phyloP scores from a whole-genome alignment of 2,888 invertebrate species.

The Andrena fulva region DNA sequence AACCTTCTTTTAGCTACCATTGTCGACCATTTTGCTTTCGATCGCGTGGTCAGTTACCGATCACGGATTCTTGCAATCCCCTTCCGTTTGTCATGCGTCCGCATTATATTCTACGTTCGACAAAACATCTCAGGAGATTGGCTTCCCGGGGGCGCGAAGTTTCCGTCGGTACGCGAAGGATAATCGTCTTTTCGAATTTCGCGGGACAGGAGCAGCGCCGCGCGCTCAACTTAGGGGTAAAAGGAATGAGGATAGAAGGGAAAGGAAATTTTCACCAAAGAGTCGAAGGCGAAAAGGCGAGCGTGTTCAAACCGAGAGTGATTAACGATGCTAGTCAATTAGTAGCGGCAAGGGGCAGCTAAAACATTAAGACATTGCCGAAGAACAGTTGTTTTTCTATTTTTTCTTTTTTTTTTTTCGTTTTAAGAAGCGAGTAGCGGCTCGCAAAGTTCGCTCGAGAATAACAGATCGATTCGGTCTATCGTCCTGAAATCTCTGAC shows the following conservation, averaged over 20 bases:
- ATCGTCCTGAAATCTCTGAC: neutral
- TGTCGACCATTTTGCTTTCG: too few species aligned
- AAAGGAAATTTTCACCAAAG: conserved; percentile 45
- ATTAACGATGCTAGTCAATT: conserved; percentile 85
- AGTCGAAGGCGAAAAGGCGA: conserved; percentile 54
- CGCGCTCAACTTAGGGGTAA: neutral
- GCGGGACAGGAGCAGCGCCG: neutral
- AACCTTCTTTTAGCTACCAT: too few species aligned
- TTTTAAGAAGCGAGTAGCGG: conserved; percentile 1
- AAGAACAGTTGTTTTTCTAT: conserved; percentile 14
- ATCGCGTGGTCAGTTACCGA: too few species aligned
- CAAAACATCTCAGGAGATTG: too few species aligned
- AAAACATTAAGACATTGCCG: conserved; percentile 59
- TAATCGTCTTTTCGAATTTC: neutral
- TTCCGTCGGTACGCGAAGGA: neutral
- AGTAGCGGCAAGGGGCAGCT: conserved; percentile 76
- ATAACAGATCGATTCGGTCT: conserved; percentile 8
- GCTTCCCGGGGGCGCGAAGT: neutral
- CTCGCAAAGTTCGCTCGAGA: conserved; percentile 14
- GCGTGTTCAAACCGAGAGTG: conserved; percentile 76
- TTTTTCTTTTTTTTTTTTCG: neutral
- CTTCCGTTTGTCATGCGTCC: too few species aligned
- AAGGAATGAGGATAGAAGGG: conserved; percentile 16
- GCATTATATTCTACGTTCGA: too few species aligned
- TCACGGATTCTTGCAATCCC: too few species aligned